Percentiles rank a stretch among this genome's conserved stretches.
Conservation (phyloP, 1,140 invertebrate species). For the Lucilia sericata region DNA sequence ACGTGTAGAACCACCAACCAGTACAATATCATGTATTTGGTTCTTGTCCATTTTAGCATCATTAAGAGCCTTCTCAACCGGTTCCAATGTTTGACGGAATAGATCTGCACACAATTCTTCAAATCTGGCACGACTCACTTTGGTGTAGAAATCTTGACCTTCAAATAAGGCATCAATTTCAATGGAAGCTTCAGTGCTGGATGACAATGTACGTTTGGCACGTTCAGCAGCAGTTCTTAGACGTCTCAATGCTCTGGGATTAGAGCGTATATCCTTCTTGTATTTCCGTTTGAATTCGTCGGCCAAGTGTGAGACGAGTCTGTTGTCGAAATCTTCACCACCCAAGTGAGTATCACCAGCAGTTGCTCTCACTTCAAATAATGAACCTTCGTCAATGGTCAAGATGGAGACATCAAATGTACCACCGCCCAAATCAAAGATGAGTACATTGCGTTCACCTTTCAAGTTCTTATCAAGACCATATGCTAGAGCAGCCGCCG, state of each 20-base stretch:
- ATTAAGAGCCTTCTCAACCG: slow-evolving; percentile 79
- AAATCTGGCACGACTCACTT: slow-evolving; percentile 84
- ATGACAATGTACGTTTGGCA: slow-evolving; percentile 77
- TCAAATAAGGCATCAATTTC: slow-evolving; percentile 81
- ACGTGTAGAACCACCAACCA: slow-evolving; percentile 75
- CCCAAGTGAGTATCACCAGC: slow-evolving; percentile 82
- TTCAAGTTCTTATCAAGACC: slow-evolving; percentile 81
- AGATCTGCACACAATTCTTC: slow-evolving; percentile 90
- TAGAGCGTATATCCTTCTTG: slow-evolving; percentile 82
- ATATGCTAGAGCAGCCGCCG: slow-evolving; percentile 80
- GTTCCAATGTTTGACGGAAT: slow-evolving; percentile 76
- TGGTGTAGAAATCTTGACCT: slow-evolving; percentile 87
- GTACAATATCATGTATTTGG: slow-evolving; percentile 74
- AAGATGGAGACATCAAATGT: slow-evolving; percentile 89
- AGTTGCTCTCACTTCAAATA: slow-evolving; percentile 84
- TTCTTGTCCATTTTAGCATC: slow-evolving; percentile 82
- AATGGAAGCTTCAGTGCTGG: slow-evolving; percentile 77
- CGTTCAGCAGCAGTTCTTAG: slow-evolving; percentile 81
- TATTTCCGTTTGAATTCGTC: slow-evolving; percentile 86
- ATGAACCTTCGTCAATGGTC: slow-evolving; percentile 85
- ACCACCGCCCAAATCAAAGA: slow-evolving; percentile 81
- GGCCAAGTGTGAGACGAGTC: slow-evolving; percentile 83
- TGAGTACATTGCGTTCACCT: slow-evolving; percentile 81
- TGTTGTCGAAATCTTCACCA: slow-evolving; percentile 82
- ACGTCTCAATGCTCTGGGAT: slow-evolving; percentile 82